Conservation (phyloP, 2,888 invertebrate genomes). For the Oscheius sp. region DNA sequence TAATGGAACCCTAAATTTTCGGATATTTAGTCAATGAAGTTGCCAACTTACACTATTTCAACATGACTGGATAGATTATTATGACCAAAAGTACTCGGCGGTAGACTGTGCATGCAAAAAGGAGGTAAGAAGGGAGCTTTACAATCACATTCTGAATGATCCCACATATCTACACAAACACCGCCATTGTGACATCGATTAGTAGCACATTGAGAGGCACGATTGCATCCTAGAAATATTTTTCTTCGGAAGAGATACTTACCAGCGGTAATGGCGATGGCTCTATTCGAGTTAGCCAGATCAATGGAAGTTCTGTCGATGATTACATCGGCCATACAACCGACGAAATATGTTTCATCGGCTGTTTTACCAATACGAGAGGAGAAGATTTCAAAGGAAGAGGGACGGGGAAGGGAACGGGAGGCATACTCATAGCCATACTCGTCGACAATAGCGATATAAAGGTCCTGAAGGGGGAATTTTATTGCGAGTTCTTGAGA, state of each 20-base stretch:
- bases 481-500: background rate
- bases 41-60: slow-evolving; percentile 22
- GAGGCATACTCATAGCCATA: slow-evolving; percentile 42
- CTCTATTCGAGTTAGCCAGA: slow-evolving; percentile 39
- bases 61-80: slow-evolving; percentile 12
- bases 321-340: slow-evolving; percentile 62
- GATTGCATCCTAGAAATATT: slow-evolving; percentile 49
- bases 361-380: slow-evolving; percentile 51
- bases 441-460: slow-evolving; percentile 29
- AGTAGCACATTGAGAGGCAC: slow-evolving; percentile 54
- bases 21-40: background rate
- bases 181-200: slow-evolving; percentile 61
- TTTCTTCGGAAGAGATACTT: background rate
- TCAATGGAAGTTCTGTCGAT: slow-evolving; percentile 41
- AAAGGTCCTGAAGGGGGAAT: slow-evolving; percentile 29
- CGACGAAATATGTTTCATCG: slow-evolving; percentile 47
- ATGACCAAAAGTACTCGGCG: slow-evolving; percentile 65
- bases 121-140: slow-evolving; percentile 62
- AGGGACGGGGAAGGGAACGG: slow-evolving; percentile 32
- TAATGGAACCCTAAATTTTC: slow-evolving; percentile 11
- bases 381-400: slow-evolving; percentile 52
- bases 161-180: slow-evolving; percentile 63
- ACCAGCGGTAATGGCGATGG: slow-evolving; percentile 37
- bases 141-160: slow-evolving; percentile 56
- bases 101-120: slow-evolving; percentile 53